Conservation (phyloP, 2,797 vertebrate species). For the Melanotaenia boesemani region DNA sequence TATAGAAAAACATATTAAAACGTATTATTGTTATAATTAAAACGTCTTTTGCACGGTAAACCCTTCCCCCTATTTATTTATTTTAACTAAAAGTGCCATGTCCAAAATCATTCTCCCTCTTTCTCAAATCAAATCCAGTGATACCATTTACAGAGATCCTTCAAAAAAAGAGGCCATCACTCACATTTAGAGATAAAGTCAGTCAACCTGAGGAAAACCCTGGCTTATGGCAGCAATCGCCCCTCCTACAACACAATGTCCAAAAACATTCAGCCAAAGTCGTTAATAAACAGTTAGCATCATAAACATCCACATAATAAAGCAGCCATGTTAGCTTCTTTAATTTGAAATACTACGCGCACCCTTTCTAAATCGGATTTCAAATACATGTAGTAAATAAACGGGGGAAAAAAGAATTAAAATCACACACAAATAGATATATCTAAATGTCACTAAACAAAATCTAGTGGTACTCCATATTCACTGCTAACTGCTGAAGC, state of each 20-base stretch:
- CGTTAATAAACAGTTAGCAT: background rate
- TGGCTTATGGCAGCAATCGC: background rate
- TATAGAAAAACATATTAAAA: background rate
- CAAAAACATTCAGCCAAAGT: background rate
- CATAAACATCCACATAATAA: background rate
- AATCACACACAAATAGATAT: background rate
- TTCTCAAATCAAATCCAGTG: background rate
- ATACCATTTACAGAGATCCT: background rate
- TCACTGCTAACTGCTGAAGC: constrained; percentile 5
- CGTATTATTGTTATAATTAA: background rate
- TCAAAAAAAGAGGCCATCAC: background rate
- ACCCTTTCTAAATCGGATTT: background rate
- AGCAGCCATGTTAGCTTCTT: background rate
- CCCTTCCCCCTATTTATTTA: too few relatives aligned
- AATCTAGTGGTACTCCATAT: background rate
- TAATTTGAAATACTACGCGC: background rate
- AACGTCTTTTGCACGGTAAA: background rate
- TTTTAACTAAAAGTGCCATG: background rate
- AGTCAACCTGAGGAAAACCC: background rate
- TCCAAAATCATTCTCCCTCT: background rate
- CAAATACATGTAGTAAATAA: background rate
- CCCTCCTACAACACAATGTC: background rate
- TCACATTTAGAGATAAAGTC: background rate
- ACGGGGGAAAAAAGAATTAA: background rate
- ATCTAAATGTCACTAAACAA: background rate